Base-by-base conservation (phyloP, 2,888 invertebrate genomes). In the Saturnia japonica region DNA sequence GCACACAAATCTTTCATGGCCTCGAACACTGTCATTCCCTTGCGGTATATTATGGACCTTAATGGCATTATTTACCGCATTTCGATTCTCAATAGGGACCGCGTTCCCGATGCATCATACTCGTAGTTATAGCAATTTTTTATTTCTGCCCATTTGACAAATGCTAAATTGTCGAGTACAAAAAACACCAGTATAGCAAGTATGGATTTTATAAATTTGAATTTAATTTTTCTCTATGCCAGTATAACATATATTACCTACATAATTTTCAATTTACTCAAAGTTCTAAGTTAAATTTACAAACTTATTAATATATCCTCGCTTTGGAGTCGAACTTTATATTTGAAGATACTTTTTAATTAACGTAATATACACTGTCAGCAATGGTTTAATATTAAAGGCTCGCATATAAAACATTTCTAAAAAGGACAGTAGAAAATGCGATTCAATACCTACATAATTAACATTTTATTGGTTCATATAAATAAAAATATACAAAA, bases 51-150 rank as follows among this genome's bases (percentile, higher is more conserved):
- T 88, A 90, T 89, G 87, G 87, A 87, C 84, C 84, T 82, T 92
- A 93, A 93, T 93, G 90, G 88, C 86, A 87, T 90, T 88, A 92
- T 93, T 93, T 90, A 89, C 85, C 84, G 87, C 86, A 87, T 86
- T 88, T 82, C 80, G 78, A 86, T 83, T 77, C 82, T 82, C 89
- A 83, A 88, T 86, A 77, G 85, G 87, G 81, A 83, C 81, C 80
- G 79, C 81, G 77, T 85, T 79, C 77, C 74, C 75, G 78, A 82
- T 77, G 76, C 76, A 77, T 84, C 80, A 82, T 84, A 34, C 3
- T 34, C 34, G 34, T 34, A 75, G 76, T 75, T 77, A 77, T 84
- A 75, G 75, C 75, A 77, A 77, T 84, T 86, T 88, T 79, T 87
- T 85, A 85, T 88, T 86, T 84, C 77, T 74, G 80, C 76, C 84